Percentiles rank a stretch among this genome's conserved stretches.
Conservation (phyloP, 2,797 vertebrate species). For the Gambusia yucatana region DNA sequence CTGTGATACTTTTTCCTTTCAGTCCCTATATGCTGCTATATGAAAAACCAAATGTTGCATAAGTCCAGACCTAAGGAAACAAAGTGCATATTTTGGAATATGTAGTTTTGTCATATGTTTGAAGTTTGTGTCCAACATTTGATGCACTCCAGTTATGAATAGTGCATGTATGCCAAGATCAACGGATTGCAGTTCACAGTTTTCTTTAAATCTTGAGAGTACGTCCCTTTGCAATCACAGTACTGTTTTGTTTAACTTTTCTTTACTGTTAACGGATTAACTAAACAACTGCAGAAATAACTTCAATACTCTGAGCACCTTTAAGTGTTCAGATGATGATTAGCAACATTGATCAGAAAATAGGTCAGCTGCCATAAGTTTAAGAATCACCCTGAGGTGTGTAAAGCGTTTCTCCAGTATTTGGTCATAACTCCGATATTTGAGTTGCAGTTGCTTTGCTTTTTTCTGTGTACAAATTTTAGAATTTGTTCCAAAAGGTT, state of each 20-base stretch:
- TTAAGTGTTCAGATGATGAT: neutral
- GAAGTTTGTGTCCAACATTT: neutral
- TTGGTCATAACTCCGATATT: neutral
- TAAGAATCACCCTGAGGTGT: too few species aligned
- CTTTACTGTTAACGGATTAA: neutral
- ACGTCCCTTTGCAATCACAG: neutral
- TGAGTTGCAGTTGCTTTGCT: neutral
- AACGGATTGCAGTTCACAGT: neutral
- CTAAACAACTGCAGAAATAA: neutral
- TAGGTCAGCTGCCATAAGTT: neutral
- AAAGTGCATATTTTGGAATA: neutral
- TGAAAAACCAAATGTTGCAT: neutral
- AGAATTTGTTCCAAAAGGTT: too few species aligned
- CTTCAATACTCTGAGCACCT: too few species aligned
- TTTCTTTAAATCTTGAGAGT: neutral
- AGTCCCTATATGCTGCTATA: neutral
- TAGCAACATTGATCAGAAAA: neutral
- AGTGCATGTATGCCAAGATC: neutral
- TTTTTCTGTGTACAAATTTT: neutral
- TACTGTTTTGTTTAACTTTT: neutral
- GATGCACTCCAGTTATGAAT: neutral
- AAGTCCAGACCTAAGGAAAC: neutral
- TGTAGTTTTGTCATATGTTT: neutral
- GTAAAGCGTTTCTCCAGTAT: neutral
- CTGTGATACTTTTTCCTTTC: neutral